These are phyloP conservation scores for Amiota communis DNA, from an alignment of 2,888 invertebrate species.

Conservation along the genomic window DNA sequence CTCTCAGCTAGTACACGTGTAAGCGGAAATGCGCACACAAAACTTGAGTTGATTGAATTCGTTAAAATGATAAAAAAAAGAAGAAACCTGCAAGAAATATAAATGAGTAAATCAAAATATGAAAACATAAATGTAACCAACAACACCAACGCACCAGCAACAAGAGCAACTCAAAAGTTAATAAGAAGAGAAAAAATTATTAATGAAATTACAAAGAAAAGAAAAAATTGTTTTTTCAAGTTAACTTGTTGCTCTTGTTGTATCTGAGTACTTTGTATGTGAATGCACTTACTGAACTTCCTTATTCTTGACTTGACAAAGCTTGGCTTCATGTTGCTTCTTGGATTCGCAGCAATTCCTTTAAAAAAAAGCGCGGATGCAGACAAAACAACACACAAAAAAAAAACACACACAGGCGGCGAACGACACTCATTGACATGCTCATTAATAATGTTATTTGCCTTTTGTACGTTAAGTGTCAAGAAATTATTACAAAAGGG, in stretches of 20 bases:
- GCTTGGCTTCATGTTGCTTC: no score
- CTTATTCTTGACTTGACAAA: no score
- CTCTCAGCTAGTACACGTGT: neutral
- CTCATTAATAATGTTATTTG: conserved; percentile 66
- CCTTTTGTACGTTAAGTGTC: conserved; percentile 67
- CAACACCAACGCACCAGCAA: neutral
- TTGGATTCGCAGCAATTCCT: no score
- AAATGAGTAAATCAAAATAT: neutral
- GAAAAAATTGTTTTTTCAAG: no score
- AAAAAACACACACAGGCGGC: conserved; percentile 26
- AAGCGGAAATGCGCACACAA: conserved; percentile 20
- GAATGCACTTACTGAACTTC: no score
- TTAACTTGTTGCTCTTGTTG: no score
- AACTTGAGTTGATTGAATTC: neutral
- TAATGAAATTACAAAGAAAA: neutral
- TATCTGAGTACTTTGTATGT: no score
- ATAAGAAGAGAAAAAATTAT: neutral
- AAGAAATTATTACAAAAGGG: conserved; percentile 65
- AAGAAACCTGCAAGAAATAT: conserved; percentile 10
- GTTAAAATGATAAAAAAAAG: neutral
- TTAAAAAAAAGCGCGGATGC: no score
- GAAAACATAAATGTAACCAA: neutral
- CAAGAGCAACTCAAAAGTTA: neutral
- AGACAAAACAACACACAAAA: no score
- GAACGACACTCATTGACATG: conserved; percentile 63